Base-by-base conservation (phyloP, 2,797 vertebrate species). In the Zenarchopterus dispar region DNA sequence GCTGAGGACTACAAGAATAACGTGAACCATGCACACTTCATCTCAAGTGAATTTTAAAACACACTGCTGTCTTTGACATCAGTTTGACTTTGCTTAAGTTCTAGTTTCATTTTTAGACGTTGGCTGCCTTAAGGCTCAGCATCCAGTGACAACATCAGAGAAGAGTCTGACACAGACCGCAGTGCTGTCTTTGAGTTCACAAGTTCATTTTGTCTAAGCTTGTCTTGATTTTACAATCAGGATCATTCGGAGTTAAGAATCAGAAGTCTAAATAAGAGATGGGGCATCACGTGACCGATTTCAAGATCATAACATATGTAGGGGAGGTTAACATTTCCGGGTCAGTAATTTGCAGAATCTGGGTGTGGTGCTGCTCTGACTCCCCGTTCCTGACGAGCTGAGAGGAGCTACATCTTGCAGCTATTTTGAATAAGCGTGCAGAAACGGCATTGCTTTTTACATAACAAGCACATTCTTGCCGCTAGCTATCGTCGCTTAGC, bases 401-500 rank as follows among this genome's bases (percentile, higher is more conserved):
- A 73, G 63, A 77, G 69, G 65, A 79, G 73, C 64, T 47, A 63
- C 68, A 67, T 78, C 84, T 81, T 3, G 47, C 72, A 88, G 86
- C 85, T 88, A 78, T 88, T 86, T 80, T 82, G 67, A 82, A 85
- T 57, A 44, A 61, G 73, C n/a, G 19, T 31, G 71, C 75, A 62
- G 56, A 36, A 13, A 44, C 36, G 44, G 45, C 67, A n/a, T 8
- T 45, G 63, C 58, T 75, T 47, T 83, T 78, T 79, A 89, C 78
- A 85, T 78, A 88, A 85, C 55, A 45, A 79, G 76, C 76, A 71
- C 67, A 74, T 73, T 86, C 62, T 62, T 8, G 73, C 87, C 74
- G 56, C 60, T 66, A 85, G 85, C 79, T 80, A 77, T 68, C 73
- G 87, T 79, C 66, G 76, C 69, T 84, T 79, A 80, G 86, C 86